A percentile compares a stretch with the other conserved stretches of the same genome.
phyloP scores from a whole-genome alignment of 2,797 vertebrate species.

The Gallinago stenura region DNA sequence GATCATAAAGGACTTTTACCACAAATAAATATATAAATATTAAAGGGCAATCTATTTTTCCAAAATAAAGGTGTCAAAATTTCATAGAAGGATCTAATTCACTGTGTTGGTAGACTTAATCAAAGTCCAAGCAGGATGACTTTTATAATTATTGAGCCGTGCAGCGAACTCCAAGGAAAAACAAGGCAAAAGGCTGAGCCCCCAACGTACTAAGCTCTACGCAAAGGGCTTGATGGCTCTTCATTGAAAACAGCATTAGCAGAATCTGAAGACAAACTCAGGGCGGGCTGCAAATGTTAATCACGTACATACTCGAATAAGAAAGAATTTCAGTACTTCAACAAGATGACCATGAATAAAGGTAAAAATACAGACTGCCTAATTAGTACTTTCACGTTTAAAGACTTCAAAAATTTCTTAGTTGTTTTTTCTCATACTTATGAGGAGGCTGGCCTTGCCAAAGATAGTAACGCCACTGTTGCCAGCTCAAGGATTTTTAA shows the following conservation, averaged over 20 bases:
- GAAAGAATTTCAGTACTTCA: background rate
- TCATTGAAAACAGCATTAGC: background rate
- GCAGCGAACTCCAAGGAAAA: background rate
- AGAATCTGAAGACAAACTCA: background rate
- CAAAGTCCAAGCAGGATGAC: background rate
- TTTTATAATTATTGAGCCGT: background rate
- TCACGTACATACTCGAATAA: background rate
- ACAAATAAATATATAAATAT: background rate
- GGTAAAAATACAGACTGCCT: background rate
- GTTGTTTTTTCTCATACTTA: background rate
- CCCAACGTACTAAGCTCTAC: background rate
- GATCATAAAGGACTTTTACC: background rate
- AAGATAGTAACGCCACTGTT: background rate
- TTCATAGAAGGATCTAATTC: background rate
- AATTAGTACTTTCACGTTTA: background rate
- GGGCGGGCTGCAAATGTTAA: background rate
- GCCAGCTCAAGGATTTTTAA: slow-evolving; percentile 13
- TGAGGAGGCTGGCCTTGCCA: background rate
- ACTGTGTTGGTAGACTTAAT: background rate
- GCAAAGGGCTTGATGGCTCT: background rate
- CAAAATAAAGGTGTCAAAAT: background rate
- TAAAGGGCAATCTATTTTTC: background rate
- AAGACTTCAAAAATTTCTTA: background rate
- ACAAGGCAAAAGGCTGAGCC: background rate
- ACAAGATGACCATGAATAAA: background rate